phyloP scores from a whole-genome alignment of 2,888 invertebrate genomes.

The Pollenia griseotomentosa region DNA sequence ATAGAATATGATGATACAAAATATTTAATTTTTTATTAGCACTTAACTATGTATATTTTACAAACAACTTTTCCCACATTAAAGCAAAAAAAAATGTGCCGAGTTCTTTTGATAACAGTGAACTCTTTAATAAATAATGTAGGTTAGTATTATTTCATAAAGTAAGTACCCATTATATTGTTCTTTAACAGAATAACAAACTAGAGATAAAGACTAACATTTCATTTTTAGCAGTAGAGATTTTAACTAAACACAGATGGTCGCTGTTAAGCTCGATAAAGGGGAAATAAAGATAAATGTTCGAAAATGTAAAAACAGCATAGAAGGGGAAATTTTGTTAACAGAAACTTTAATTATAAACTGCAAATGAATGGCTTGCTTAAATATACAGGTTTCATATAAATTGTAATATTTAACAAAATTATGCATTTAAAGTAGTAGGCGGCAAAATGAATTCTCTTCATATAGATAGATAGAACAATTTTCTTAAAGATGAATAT shows the following conservation, averaged over 20 bases:
- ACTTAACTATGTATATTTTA: no score
- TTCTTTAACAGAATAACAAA: not conserved
- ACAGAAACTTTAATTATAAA: not conserved
- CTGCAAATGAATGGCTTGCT: no score
- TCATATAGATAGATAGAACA: no score
- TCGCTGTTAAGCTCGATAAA: not conserved
- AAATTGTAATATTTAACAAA: no score
- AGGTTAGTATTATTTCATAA: slow-evolving; percentile 51
- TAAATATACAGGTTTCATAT: no score
- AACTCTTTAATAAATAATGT: slow-evolving; percentile 45
- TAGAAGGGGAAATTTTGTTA: not conserved
- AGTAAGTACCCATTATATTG: no score
- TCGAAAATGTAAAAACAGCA: not conserved
- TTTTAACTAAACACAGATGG: not conserved
- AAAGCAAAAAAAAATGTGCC: not conserved
- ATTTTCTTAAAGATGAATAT: no score
- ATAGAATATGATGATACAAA: no score
- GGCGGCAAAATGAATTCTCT: no score
- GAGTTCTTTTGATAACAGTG: slow-evolving; percentile 38
- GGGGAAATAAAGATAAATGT: slow-evolving; percentile 1
- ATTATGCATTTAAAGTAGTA: no score
- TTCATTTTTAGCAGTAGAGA: not conserved
- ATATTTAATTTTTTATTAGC: no score
- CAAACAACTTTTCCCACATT: not conserved
- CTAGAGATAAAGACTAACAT: no score